Percentiles rank a stretch among this genome's conserved stretches.
phyloP scores from a whole-genome alignment of 2,797 vertebrate species.

The Myiothlypis chrysogaster region DNA sequence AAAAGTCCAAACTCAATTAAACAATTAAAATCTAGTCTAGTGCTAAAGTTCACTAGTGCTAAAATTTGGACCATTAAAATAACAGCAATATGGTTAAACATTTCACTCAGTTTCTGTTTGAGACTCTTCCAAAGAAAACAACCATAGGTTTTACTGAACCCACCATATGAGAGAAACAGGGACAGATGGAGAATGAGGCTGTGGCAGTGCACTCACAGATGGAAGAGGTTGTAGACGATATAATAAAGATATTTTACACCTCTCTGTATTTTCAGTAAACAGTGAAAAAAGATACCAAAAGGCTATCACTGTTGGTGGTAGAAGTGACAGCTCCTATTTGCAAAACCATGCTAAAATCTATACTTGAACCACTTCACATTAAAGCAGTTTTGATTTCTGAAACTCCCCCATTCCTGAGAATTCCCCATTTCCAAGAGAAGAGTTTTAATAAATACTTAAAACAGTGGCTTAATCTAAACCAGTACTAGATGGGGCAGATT shows the following conservation, averaged over 20 bases:
- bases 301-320: neutral
- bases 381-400: neutral
- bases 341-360: neutral
- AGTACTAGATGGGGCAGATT: neutral
- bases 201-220: conserved; percentile 16
- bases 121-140: neutral
- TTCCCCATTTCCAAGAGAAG: neutral
- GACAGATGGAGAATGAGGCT: conserved; percentile 43
- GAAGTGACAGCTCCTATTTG: neutral
- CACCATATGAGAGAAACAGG: neutral
- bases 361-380: neutral
- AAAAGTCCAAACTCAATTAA: neutral
- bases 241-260: neutral
- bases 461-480: neutral
- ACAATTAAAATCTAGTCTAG: neutral
- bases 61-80: neutral
- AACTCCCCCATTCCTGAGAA: neutral
- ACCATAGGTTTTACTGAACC: neutral
- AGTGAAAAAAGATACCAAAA: conserved; percentile 14
- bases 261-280: conserved; percentile 39
- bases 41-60: neutral
- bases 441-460: neutral
- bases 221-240: neutral
- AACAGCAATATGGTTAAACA: neutral
- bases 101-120: neutral